These are phyloP conservation scores for Stenolophus ochropezus DNA, from an alignment of 2,888 invertebrate genomes.

Conservation along the genomic window DNA sequence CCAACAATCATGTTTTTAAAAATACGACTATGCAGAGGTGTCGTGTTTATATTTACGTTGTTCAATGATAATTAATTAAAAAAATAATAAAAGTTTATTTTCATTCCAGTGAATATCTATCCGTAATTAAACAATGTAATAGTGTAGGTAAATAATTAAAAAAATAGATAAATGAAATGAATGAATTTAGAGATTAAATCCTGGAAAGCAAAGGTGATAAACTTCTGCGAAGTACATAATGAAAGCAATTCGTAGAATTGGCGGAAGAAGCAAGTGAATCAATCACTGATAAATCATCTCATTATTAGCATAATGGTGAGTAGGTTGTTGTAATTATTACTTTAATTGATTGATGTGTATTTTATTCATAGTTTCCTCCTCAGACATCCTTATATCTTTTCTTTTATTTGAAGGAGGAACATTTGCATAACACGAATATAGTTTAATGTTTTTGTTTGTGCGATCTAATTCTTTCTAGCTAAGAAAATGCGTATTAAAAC, in stretches of 20 bases:
- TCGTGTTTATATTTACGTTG: too few relatives aligned
- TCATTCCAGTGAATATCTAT: too few relatives aligned
- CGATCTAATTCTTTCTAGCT: neutral
- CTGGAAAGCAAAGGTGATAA: neutral
- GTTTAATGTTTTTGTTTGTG: neutral
- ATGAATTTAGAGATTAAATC: neutral
- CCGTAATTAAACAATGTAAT: too few relatives aligned
- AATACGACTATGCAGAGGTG: too few relatives aligned
- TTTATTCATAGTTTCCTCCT: constrained; percentile 22
- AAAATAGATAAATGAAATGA: neutral
- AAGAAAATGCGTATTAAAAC: too few relatives aligned
- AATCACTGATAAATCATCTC: constrained; percentile 22
- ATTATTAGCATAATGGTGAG: neutral
- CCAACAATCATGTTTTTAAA: too few relatives aligned
- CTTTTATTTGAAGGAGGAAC: neutral
- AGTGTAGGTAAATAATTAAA: neutral
- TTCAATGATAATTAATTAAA: too few relatives aligned
- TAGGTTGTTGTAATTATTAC: constrained; percentile 13
- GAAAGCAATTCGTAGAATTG: constrained; percentile 9
- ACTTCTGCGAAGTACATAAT: constrained; percentile 6
- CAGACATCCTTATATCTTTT: neutral
- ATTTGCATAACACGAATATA: neutral
- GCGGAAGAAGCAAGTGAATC: neutral
- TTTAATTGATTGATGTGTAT: constrained; percentile 31
- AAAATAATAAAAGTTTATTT: too few relatives aligned